A percentile compares a stretch with the other conserved stretches of the same genome.
These are phyloP conservation scores for Uropetala carovei DNA, from an alignment of 2,888 invertebrate genomes.

Conservation along the genomic window DNA sequence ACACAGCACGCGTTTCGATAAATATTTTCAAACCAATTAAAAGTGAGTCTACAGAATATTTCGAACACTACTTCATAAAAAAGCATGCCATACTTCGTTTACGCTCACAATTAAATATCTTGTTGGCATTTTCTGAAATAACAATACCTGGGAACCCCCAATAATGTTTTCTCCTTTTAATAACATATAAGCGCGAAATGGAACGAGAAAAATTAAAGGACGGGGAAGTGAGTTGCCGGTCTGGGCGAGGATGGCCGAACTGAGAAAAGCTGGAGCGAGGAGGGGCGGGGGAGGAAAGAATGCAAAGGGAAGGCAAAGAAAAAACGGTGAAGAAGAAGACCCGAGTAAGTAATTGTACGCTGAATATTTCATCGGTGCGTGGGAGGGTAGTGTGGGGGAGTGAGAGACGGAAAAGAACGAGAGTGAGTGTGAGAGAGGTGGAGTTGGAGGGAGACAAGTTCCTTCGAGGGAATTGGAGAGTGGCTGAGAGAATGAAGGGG, in stretches of 20 bases:
- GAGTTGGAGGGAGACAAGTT: not conserved
- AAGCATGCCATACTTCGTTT: too few species aligned
- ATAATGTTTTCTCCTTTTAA: not conserved
- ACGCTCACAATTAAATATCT: too few species aligned
- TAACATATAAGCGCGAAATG: not conserved
- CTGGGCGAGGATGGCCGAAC: not conserved
- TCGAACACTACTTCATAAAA: too few species aligned
- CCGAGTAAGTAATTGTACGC: slow-evolving; percentile 47
- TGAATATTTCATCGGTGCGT: slow-evolving; percentile 58
- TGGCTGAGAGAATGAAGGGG: not conserved
- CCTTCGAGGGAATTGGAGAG: not conserved
- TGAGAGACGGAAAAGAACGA: not conserved
- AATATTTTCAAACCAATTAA: too few species aligned
- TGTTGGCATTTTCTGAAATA: too few species aligned
- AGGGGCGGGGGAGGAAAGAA: too few species aligned
- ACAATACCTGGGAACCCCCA: too few species aligned
- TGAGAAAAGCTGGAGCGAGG: slow-evolving; percentile 10
- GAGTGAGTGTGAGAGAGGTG: not conserved
- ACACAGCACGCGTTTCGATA: too few species aligned
- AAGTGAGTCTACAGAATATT: too few species aligned
- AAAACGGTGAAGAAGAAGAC: slow-evolving; percentile 31
- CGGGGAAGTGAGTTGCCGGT: not conserved
- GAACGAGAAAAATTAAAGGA: not conserved
- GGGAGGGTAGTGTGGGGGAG: slow-evolving; percentile 3
- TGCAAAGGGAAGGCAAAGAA: not conserved